Evolutionary conservation across 2,888 invertebrate genomes (phyloP).

Genomic region (Iselma pallidipennis): DNA sequence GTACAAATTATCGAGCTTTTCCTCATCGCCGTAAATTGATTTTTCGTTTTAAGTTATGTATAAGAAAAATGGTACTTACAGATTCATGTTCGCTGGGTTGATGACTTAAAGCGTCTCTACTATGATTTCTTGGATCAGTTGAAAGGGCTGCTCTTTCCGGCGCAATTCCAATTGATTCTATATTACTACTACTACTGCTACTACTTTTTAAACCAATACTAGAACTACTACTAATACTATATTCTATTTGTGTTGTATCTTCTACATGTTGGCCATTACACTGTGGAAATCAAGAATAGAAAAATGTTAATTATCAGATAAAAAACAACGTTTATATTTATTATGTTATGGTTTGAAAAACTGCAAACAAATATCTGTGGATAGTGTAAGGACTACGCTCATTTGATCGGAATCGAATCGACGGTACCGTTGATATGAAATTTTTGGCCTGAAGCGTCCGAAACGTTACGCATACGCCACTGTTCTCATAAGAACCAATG

Average conservation of each 20-base stretch:
- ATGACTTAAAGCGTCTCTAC: conserved; percentile 72
- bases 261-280: conserved; percentile 36
- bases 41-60: no score
- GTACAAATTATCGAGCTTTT: no score
- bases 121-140: conserved; percentile 48
- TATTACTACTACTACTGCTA: conserved; percentile 26
- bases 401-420: no score
- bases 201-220: conserved; percentile 39
- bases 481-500: no score
- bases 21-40: no score
- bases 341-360: no score
- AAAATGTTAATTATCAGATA: not conserved
- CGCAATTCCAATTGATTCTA: conserved; percentile 58
- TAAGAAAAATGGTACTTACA: conserved; percentile 67
- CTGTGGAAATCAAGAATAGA: conserved; percentile 23
- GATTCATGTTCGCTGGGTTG: conserved; percentile 77
- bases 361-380: no score
- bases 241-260: conserved; percentile 50
- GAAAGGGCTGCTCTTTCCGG: conserved; percentile 31
- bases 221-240: conserved; percentile 53
- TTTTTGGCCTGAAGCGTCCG: no score
- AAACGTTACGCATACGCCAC: no score
- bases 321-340: no score
- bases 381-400: no score
- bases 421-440: no score